Evolutionary conservation across 37 sponge, comb jelly and placozoan genomes (phyloP), one percentile per base, ranked within the genome.

Genomic region (Chondrosia reniformis): DNA sequence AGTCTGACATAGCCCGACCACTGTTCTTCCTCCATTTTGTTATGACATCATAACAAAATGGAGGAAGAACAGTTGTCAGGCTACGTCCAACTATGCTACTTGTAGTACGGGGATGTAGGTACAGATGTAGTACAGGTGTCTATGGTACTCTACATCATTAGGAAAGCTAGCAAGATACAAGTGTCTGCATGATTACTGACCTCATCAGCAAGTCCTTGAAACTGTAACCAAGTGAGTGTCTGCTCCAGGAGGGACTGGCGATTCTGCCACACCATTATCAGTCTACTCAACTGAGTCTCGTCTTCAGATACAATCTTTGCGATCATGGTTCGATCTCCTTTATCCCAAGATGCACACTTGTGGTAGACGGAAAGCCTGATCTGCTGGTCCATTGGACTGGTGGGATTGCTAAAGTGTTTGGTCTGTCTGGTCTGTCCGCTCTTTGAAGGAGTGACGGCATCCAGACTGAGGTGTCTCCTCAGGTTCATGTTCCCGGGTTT

Each of bases 201-300:
- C 72, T 69, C 72, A 39, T 69, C 44, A 25, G 72, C 40, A 1
- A 69, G 42, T 17, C n/a, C 81, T n/a, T 42, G 58, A 54, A 84
- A 89, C 74, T 84, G 78, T 19, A 81, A 36, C 30, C 65, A 81
- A 56, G 71, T 78, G 34, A 31, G 27, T 7, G 82, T 61, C 55
- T 81, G 74, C 28, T 89, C 82, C 27, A 89, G 66, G 41, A 58
- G 30, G 25, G 27, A 61, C 63, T 74, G 66, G 22, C 81, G 33
- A 22, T 38, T 24, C 41, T 38, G 42, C 78, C 85, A 89, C 75
- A 84, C n/a, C 27, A 38, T 45, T 58, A 74, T 0, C 45, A 89
- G 49, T 33, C 37, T 36, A 10, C 33, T 34, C 41, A 72, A 28
- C 33, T 58, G 45, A 21, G 25, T 10, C 0, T 56, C 52, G 3